These are phyloP conservation scores for Lerista edwardsae DNA, from an alignment of 2,797 vertebrate species.

Conservation along the genomic window DNA sequence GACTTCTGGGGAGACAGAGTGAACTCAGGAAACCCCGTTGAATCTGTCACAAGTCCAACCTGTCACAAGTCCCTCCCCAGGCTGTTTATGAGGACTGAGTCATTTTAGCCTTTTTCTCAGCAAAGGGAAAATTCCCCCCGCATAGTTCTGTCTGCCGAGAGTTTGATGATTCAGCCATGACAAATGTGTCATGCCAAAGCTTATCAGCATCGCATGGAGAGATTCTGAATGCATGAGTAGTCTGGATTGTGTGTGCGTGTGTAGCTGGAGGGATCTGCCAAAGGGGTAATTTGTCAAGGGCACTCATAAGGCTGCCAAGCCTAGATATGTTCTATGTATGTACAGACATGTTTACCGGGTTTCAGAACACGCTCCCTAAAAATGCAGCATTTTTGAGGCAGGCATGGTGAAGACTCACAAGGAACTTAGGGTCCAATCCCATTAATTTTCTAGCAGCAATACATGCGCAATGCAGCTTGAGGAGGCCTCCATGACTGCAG, in stretches of 20 bases:
- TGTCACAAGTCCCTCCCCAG: background rate
- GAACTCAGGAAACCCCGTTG: conserved; percentile 44
- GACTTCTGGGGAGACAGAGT: background rate
- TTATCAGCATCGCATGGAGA: conserved; percentile 42
- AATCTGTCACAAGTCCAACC: background rate
- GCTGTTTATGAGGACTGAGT: conserved; percentile 38
- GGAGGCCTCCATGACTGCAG: no score
- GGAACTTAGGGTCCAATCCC: no score
- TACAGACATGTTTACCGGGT: background rate
- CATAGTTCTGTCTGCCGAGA: conserved; percentile 17
- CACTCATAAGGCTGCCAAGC: background rate
- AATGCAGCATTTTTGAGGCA: background rate
- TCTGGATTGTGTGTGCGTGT: background rate
- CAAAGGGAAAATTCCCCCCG: conserved; percentile 46
- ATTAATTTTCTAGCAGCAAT: no score
- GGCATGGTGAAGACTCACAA: no score
- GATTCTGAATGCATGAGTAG: conserved; percentile 46
- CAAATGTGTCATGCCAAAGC: conserved; percentile 43
- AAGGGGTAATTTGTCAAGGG: background rate
- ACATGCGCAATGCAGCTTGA: no score
- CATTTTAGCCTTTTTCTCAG: conserved; percentile 33
- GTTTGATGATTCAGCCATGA: conserved; percentile 57
- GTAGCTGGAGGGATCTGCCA: background rate
- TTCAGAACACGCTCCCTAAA: background rate
- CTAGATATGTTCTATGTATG: background rate